These are phyloP conservation scores for Lithobates pipiens DNA, from an alignment of 2,797 vertebrate genomes.

Conservation along the genomic window DNA sequence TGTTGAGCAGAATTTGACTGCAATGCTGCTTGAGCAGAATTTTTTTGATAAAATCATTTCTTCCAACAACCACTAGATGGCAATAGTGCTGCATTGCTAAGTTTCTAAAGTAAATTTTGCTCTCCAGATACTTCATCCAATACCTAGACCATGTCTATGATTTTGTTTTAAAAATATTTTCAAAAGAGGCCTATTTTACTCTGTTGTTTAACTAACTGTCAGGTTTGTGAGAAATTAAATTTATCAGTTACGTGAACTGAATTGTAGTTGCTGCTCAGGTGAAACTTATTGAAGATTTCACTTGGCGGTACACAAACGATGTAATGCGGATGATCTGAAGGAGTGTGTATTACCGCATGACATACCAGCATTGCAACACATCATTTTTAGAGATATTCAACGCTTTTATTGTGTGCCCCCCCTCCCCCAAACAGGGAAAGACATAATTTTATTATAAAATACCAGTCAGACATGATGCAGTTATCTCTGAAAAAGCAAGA, in stretches of 20 bases:
- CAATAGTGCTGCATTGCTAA: not conserved
- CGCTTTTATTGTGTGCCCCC: not conserved
- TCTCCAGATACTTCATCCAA: not conserved
- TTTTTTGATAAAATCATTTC: not conserved
- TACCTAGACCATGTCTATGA: not conserved
- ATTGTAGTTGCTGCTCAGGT: conserved; percentile 23
- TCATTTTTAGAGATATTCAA: not conserved
- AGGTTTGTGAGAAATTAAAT: conserved; percentile 22
- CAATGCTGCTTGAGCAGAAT: not conserved
- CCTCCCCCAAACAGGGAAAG: not conserved
- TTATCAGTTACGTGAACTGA: conserved; percentile 38
- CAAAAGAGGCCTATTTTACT: not conserved
- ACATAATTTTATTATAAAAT: not conserved
- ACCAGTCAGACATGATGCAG: not conserved
- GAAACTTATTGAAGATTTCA: not conserved
- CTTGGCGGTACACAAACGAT: not conserved
- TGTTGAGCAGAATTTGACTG: too few relatives aligned
- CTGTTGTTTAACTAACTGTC: conserved; percentile 42
- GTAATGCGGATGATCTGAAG: not conserved
- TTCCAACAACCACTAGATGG: conserved; percentile 17
- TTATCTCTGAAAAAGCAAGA: not conserved
- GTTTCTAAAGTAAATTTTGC: not conserved
- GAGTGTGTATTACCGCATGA: not conserved
- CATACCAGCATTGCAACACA: not conserved
- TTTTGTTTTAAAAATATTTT: not conserved